Base-by-base conservation (phyloP, 2,113 vertebrate species). In the Gobio gobio region DNA sequence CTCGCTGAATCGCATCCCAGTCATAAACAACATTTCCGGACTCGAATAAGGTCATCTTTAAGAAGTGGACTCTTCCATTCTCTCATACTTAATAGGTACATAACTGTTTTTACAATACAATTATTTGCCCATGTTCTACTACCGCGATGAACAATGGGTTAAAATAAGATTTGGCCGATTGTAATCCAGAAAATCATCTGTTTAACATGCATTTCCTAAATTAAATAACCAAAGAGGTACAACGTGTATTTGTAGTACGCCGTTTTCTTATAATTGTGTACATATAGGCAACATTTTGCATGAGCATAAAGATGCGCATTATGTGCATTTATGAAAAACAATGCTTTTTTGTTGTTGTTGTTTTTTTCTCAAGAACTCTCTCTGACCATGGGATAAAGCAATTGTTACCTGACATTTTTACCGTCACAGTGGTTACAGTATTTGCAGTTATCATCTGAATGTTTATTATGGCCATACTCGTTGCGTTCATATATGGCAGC, bases 401-500 rank as follows among this genome's bases (percentile, higher is more conserved):
- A 1, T 83, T 90, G 16, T 29, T 86, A 83, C 89, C 86, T 56
- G 88, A 87, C 82, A 87, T 84, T 83, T 87, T 88, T 89, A 85
- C 86, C 89, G 91, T 90, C 87, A 89, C 83, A 59, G 82, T 89
- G 85, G 89, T 91, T 90, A 89, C 91, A 89, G 91, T 93, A 89
- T 93, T 94, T 92, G 90, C 91, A 91, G 90, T 92, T 93, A 92
- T 92, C 91, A 92, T 92, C 92, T 85, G 87, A 90, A 89, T 80
- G 78, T 95, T 94, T 94, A 93, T 94, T 94, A 94, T 93, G 91
- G 87, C 90, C 76, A 90, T 56, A 72, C 47, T 29, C n/a, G 64
- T 79, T 93, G 91, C 91, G 91, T 94, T 93, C 93, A 94, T 93
- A 93, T 93, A 93, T 94, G 92, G 94, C 92, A 93, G 92, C 93